Base-by-base conservation (phyloP, 2,888 invertebrate species). In the Dryobota labecula region DNA sequence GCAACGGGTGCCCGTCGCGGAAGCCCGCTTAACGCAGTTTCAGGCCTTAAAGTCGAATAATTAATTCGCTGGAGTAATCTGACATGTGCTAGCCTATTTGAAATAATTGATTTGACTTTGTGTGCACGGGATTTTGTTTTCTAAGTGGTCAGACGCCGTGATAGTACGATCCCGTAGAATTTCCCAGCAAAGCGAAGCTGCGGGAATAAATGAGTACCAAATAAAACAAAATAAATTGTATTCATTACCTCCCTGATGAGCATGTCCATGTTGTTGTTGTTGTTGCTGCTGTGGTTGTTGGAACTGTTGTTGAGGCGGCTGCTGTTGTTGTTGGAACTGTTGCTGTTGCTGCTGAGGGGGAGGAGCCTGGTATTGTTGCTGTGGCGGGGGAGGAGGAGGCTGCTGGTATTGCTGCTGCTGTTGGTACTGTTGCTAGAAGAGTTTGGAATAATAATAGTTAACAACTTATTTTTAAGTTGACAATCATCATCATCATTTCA, bases 301-400 rank as follows among this genome's bases (percentile, higher is more conserved):
- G 75, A 78, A 88, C n/a, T 84, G 87, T 51, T 86, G 86, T 36
- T 80, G 80, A 1, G 67, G 76, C 7, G 70, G 75, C 8, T 68
- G 78, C 9, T 83, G 83, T 30, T 87, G 92, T 89, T 71, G 78
- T 43, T 63, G 72, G 47, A 27, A 56, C 13, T 73, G 72, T 43
- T 71, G 72, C 24, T 84, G 84, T 43, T 87, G 92, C 88, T 69
- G 76, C 60, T 43, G 69, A 49, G 57, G 62, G n/a, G 68, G 70
- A 9, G 57, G 71, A 9, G 49, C 60, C 27, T 78, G 77, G 27
- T 62, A 70, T 20, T 56, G 70, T 13, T 70, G 78, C 1, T 54
- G 76, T 82, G 91, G 92, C 67, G 90, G 92, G 0, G 60, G 60
- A 0, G 90, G 93, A 0, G 91, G 91, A 0, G 93, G 94, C 8